Evolutionary conservation across 2,888 invertebrate genomes (phyloP).

Genomic region (Exephanes ischioxanthus): DNA sequence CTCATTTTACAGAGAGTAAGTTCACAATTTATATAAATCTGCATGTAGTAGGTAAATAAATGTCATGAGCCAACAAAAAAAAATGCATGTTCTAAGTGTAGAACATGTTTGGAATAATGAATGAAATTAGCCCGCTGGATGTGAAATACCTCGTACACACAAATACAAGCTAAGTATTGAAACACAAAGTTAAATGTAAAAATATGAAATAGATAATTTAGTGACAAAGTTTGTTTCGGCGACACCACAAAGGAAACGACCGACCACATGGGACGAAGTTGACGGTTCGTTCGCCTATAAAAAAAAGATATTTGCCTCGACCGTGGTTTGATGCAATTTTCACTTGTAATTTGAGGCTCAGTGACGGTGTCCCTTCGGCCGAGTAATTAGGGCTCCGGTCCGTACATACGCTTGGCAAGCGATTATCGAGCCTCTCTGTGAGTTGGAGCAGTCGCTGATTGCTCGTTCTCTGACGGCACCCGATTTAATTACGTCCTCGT

Average conservation of each 20-base stretch:
- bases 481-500: constrained; percentile 74
- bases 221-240: neutral
- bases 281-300: neutral
- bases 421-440: constrained; percentile 48
- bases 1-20: neutral
- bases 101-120: too few species aligned
- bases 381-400: constrained; percentile 41
- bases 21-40: neutral
- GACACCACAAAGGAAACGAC: too few species aligned
- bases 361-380: constrained; percentile 33
- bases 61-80: neutral
- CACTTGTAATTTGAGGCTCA: constrained; percentile 12
- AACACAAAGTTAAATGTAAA: neutral
- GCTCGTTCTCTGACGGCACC: constrained; percentile 42
- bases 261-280: neutral
- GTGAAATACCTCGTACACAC: too few species aligned
- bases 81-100: too few species aligned
- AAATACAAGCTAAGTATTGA: neutral
- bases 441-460: constrained; percentile 47
- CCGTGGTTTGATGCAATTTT: constrained; percentile 4
- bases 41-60: neutral
- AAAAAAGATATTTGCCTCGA: neutral
- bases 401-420: constrained; percentile 31
- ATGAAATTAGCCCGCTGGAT: neutral
- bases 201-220: neutral